phyloP scores from a whole-genome alignment of 1,140 invertebrate genomes.

The Pachypeltis micranthus region DNA sequence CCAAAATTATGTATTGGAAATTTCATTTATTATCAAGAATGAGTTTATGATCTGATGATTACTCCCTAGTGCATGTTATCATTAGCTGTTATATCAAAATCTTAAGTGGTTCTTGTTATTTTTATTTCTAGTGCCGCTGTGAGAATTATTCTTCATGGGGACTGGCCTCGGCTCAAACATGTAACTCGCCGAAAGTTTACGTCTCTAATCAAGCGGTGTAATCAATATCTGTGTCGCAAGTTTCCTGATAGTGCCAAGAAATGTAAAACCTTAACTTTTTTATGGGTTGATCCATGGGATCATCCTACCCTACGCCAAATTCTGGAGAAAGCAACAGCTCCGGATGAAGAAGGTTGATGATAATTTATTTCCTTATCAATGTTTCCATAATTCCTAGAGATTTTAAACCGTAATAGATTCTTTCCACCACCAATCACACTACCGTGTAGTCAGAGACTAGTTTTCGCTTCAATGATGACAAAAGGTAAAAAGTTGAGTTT shows the following conservation, averaged over 20 bases:
- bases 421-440: too few relatives aligned
- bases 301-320: conserved; percentile 15
- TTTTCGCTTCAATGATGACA: too few relatives aligned
- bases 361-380: neutral
- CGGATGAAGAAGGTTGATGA: conserved; percentile 13
- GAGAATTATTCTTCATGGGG: conserved; percentile 16
- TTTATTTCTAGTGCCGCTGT: conserved; percentile 14
- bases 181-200: conserved; percentile 1
- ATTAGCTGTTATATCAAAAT: too few relatives aligned
- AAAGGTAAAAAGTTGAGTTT: too few relatives aligned
- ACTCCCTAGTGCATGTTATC: too few relatives aligned
- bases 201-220: conserved; percentile 7
- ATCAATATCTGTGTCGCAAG: neutral
- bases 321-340: conserved; percentile 6
- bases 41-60: too few relatives aligned
- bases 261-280: conserved; percentile 8
- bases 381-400: neutral
- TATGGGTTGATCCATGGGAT: conserved; percentile 15
- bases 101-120: too few relatives aligned
- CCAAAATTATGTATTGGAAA: too few relatives aligned
- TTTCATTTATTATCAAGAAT: too few relatives aligned
- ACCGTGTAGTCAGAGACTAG: too few relatives aligned
- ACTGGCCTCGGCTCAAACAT: conserved; percentile 12
- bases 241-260: neutral
- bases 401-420: too few relatives aligned